A percentile compares a stretch with the other conserved stretches of the same genome.
Evolutionary conservation across 37 sponge, comb jelly and placozoan species (phyloP).

Genomic region (Halisarca cf. caerulea): DNA sequence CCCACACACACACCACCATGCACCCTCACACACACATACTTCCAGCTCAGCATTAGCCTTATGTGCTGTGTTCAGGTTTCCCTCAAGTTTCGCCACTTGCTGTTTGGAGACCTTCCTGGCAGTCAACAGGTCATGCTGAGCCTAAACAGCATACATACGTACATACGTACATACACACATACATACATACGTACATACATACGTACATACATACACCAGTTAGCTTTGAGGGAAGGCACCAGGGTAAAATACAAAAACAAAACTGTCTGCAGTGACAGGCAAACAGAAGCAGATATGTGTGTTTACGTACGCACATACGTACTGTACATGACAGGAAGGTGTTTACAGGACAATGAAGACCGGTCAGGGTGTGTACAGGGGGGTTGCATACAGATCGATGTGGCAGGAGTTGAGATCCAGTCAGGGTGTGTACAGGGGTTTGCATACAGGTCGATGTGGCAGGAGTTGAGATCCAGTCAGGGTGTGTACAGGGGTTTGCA

Average conservation of each 20-base stretch:
- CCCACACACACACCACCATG: background rate
- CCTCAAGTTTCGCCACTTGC: conserved; percentile 47
- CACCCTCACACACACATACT: background rate
- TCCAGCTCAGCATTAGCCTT: conserved; percentile 70
- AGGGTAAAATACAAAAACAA: too few relatives aligned
- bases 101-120: conserved; percentile 45
- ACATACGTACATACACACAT: background rate
- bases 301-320: background rate
- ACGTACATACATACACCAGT: background rate
- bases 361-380: too few relatives aligned
- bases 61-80: conserved; percentile 45
- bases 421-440: too few relatives aligned
- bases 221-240: too few relatives aligned
- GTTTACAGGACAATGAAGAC: too few relatives aligned
- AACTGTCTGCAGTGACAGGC: background rate
- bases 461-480: too few relatives aligned
- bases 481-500: too few relatives aligned
- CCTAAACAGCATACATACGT: conserved; percentile 6
- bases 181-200: conserved; percentile 1
- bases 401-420: too few relatives aligned
- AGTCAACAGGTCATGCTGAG: background rate
- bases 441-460: too few relatives aligned
- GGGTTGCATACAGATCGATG: too few relatives aligned
- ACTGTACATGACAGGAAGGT: background rate
- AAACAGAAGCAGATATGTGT: background rate